A percentile compares a stretch with the other conserved stretches of the same genome.
These are phyloP conservation scores for Amphiprion clarkii DNA, from an alignment of 2,797 vertebrate species.

Conservation along the genomic window DNA sequence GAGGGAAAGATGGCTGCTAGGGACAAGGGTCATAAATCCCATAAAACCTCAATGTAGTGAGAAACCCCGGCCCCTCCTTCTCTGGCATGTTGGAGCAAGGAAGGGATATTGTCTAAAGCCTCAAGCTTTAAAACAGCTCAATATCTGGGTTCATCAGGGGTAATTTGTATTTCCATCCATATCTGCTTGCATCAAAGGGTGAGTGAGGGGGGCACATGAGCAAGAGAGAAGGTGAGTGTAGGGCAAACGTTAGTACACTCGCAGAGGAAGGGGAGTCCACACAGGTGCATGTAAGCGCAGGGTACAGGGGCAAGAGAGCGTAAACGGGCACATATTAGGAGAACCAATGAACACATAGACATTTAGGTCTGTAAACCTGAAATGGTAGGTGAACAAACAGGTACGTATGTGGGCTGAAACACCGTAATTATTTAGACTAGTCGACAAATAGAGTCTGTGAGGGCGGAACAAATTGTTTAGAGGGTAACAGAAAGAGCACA, in stretches of 20 bases:
- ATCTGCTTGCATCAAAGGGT: constrained; percentile 79
- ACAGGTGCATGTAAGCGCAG: constrained; percentile 55
- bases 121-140: constrained; percentile 80
- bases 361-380: constrained; percentile 55
- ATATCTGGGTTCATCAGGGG: constrained; percentile 82
- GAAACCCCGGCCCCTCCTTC: constrained; percentile 67
- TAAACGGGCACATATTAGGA: constrained; percentile 59
- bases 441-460: constrained; percentile 44
- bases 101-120: constrained; percentile 81
- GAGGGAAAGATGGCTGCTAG: constrained; percentile 66
- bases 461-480: constrained; percentile 53
- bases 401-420: constrained; percentile 49
- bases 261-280: constrained; percentile 62
- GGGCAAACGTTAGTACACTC: constrained; percentile 71
- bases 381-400: constrained; percentile 55
- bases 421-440: constrained; percentile 62
- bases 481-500: constrained; percentile 33
- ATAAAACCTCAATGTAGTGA: constrained; percentile 75
- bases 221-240: constrained; percentile 71
- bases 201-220: constrained; percentile 60
- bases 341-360: constrained; percentile 37
- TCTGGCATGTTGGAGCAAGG: constrained; percentile 50
- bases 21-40: constrained; percentile 81
- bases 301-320: constrained; percentile 42
- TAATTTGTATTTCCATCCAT: constrained; percentile 86